phyloP scores from a whole-genome alignment of 2,888 invertebrate species.

The Sialis fuliginosa region DNA sequence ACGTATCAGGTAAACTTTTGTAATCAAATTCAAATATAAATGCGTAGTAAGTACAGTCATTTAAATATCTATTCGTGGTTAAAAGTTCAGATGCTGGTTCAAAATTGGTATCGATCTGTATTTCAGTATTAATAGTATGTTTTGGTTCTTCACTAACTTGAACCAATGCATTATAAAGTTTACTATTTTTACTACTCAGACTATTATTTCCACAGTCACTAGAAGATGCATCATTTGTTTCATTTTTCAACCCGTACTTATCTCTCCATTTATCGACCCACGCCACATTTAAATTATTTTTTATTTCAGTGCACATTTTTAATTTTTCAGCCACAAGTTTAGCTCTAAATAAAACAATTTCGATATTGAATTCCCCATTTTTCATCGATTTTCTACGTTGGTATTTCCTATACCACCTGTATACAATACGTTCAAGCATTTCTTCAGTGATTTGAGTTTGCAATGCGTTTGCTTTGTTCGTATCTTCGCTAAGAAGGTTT shows the following conservation, averaged over 20 bases:
- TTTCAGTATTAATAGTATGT: neutral
- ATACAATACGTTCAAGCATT: conserved; percentile 5
- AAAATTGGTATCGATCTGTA: neutral
- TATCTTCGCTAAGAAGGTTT: neutral
- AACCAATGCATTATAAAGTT: too few relatives aligned
- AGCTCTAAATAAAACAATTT: conserved; percentile 3
- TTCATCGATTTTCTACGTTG: conserved; percentile 1
- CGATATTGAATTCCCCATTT: neutral
- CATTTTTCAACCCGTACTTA: conserved; percentile 1
- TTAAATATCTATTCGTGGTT: conserved; percentile 6
- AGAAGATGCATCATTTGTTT: neutral
- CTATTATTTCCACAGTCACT: too few relatives aligned
- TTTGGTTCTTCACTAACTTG: too few relatives aligned
- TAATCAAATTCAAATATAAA: conserved; percentile 25
- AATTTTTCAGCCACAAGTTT: conserved; percentile 4
- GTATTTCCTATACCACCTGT: conserved; percentile 5
- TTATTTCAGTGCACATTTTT: neutral
- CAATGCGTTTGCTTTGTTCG: neutral
- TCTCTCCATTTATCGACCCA: conserved; percentile 4
- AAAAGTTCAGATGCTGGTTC: too few relatives aligned
- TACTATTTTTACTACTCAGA: too few relatives aligned
- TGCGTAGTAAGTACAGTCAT: conserved; percentile 24
- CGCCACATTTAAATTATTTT: neutral
- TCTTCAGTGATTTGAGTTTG: conserved; percentile 3
- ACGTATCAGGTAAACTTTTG: conserved; percentile 22